Percentiles rank a stretch among this genome's conserved stretches.
Evolutionary conservation across 2,797 vertebrate species (phyloP).

Genomic region (Neoniphon sammara): DNA sequence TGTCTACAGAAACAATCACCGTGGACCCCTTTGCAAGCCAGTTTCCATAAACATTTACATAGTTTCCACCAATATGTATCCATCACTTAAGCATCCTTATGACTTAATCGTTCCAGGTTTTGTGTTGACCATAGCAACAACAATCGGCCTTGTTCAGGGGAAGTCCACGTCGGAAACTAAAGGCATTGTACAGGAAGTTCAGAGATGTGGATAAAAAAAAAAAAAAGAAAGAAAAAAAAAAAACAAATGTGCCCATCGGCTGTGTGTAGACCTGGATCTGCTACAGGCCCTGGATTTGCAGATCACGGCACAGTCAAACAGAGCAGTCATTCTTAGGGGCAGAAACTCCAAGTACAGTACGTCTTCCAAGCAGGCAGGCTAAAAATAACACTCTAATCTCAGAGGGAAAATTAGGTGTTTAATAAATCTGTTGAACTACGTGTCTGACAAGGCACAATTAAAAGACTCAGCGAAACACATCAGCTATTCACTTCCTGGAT

Average conservation of each 20-base stretch:
- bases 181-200: slow-evolving; percentile 34
- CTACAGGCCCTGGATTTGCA: slow-evolving; percentile 7
- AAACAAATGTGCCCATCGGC: slow-evolving; percentile 52
- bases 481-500: slow-evolving; percentile 70
- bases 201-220: slow-evolving; percentile 32
- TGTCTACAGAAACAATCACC: slow-evolving; percentile 21
- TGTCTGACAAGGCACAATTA: slow-evolving; percentile 77
- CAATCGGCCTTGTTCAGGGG: slow-evolving; percentile 46
- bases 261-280: slow-evolving; percentile 28
- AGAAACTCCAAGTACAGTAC: slow-evolving; percentile 56
- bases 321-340: slow-evolving; percentile 54
- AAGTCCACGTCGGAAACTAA: slow-evolving; percentile 34
- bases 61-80: slow-evolving; percentile 15
- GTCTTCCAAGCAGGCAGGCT: slow-evolving; percentile 58
- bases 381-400: slow-evolving; percentile 77
- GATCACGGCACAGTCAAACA: slow-evolving; percentile 34
- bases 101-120: slow-evolving; percentile 28
- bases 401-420: slow-evolving; percentile 76
- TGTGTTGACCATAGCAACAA: slow-evolving; percentile 39
- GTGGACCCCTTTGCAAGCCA: slow-evolving; percentile 17
- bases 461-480: slow-evolving; percentile 72
- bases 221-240: slow-evolving; percentile 17
- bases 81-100: slow-evolving; percentile 13
- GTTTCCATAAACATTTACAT: slow-evolving; percentile 35
- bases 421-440: slow-evolving; percentile 79